Conservation (phyloP, 2,113 vertebrate genomes). For the Vidua macroura region DNA sequence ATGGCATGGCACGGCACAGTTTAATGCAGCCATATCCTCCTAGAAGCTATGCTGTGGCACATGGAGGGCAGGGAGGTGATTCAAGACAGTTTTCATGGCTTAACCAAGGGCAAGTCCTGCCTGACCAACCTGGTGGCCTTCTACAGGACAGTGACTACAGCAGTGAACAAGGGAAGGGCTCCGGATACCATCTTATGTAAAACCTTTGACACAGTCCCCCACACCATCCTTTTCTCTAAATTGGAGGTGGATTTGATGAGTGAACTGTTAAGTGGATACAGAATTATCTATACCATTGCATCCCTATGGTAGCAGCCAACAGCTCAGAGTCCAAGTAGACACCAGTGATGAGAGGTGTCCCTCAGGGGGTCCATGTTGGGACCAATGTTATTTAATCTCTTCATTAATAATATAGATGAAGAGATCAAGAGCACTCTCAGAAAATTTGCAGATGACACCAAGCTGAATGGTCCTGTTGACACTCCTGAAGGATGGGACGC, state of each 20-base stretch:
- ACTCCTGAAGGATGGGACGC: background rate
- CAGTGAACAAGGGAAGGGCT: background rate
- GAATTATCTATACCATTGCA: background rate
- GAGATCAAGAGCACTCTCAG: background rate
- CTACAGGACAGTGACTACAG: background rate
- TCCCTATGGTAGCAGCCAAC: background rate
- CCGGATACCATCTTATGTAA: too few relatives aligned
- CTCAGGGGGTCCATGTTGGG: rapidly evolving
- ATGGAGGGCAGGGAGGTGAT: background rate
- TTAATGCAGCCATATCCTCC: background rate
- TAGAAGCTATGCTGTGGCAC: background rate
- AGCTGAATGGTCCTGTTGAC: background rate
- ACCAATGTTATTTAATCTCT: background rate
- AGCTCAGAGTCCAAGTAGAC: background rate
- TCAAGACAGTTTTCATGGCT: background rate
- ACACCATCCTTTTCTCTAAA: background rate
- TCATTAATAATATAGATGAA: background rate
- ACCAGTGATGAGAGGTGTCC: background rate
- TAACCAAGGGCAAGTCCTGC: background rate
- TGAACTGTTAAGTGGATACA: background rate
- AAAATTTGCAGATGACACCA: background rate
- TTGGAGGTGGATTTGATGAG: background rate
- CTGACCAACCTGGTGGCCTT: background rate
- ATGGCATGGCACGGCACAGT: background rate
- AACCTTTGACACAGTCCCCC: background rate